These are phyloP conservation scores for Acleris emargana DNA, from an alignment of 2,888 invertebrate genomes.

Conservation along the genomic window DNA sequence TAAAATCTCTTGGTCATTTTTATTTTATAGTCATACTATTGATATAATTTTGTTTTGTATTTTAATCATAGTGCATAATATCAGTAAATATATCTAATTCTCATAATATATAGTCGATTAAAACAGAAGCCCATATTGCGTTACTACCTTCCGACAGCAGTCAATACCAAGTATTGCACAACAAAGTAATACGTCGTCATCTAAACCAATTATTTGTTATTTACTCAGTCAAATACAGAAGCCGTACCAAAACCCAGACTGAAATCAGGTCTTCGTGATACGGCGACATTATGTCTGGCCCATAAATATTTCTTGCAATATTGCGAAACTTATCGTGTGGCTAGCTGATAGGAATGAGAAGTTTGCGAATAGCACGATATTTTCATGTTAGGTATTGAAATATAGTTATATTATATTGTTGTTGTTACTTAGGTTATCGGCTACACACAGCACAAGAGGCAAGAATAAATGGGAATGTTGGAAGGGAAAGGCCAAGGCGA, in stretches of 20 bases:
- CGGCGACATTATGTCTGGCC: conserved; percentile 19
- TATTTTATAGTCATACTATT: no score
- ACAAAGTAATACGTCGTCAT: conserved; percentile 9
- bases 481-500: no score
- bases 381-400: background rate
- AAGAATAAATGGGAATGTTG: no score
- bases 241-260: conserved; percentile 24
- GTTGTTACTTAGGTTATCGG: no score
- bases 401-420: no score
- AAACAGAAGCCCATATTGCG: background rate
- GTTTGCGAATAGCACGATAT: background rate
- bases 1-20: no score
- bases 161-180: background rate
- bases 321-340: conserved; percentile 2
- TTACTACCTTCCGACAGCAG: background rate
- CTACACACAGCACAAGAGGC: no score
- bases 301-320: conserved; percentile 18
- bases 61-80: no score
- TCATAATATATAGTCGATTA: no score
- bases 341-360: background rate
- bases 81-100: no score
- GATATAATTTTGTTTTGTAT: no score
- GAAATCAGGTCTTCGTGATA: conserved; percentile 19
- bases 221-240: conserved; percentile 15
- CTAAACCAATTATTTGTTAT: conserved; percentile 30